Percentiles rank a stretch among this genome's conserved stretches.
These are phyloP conservation scores for Loripinus fragilis DNA, from an alignment of 2,888 invertebrate genomes.

Conservation along the genomic window DNA sequence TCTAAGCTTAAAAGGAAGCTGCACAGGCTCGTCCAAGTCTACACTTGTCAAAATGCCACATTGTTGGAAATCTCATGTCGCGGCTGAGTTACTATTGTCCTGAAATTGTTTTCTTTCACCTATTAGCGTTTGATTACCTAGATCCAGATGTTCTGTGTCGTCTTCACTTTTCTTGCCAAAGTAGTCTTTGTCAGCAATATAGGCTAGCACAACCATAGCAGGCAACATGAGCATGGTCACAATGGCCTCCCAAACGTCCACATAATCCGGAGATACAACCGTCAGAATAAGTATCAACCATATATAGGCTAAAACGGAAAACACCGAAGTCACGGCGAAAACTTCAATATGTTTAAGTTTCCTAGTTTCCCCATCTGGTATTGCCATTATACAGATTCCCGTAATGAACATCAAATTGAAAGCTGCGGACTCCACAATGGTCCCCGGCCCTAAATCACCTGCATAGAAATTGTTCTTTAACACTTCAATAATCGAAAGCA, in stretches of 20 bases:
- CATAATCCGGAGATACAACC: slow-evolving; percentile 82
- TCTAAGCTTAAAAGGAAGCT: too few species aligned
- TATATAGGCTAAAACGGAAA: slow-evolving; percentile 86
- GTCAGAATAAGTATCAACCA: slow-evolving; percentile 86
- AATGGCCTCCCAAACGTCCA: slow-evolving; percentile 86
- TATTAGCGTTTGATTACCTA: slow-evolving; percentile 53
- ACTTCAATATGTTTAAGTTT: slow-evolving; percentile 84
- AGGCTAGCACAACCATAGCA: slow-evolving; percentile 85
- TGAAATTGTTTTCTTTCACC: slow-evolving; percentile 22
- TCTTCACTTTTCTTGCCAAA: slow-evolving; percentile 59
- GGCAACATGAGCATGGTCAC: slow-evolving; percentile 86
- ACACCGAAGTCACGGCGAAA: slow-evolving; percentile 82
- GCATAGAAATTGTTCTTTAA: slow-evolving; percentile 83
- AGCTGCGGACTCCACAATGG: slow-evolving; percentile 86
- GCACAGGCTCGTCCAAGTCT: too few species aligned
- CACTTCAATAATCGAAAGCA: slow-evolving; percentile 85
- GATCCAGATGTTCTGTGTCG: slow-evolving; percentile 56
- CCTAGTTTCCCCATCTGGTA: slow-evolving; percentile 83
- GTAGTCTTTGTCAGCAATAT: slow-evolving; percentile 85
- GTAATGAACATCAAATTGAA: slow-evolving; percentile 86
- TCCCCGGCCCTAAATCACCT: slow-evolving; percentile 85
- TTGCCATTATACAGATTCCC: slow-evolving; percentile 85
- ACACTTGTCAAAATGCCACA: too few species aligned
- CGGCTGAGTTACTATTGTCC: too few species aligned
- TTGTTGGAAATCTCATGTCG: too few species aligned